Percentiles rank a stretch among this genome's conserved stretches.
These are phyloP conservation scores for Acanthaster planci DNA, from an alignment of 35 echinoderm and acorn worm genomes.

Conservation along the genomic window DNA sequence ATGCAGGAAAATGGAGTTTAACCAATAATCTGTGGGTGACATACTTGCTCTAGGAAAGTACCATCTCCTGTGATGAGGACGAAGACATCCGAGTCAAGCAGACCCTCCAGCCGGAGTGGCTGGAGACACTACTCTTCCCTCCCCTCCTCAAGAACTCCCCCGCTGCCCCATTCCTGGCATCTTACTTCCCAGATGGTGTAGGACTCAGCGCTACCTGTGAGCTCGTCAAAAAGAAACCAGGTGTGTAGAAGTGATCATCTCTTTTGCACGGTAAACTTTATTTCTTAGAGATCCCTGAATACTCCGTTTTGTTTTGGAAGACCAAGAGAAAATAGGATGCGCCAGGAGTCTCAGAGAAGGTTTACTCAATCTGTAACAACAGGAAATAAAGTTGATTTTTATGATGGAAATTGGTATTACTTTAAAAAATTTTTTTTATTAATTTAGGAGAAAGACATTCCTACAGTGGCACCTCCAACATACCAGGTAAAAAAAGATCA, in stretches of 20 bases:
- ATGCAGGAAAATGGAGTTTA: too few relatives aligned
- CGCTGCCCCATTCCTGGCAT: slow-evolving; percentile 71
- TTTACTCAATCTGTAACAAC: too few relatives aligned
- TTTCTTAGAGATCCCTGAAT: neutral
- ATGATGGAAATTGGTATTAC: too few relatives aligned
- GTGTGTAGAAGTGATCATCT: slow-evolving; percentile 18
- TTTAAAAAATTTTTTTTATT: neutral
- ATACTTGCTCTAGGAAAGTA: slow-evolving; percentile 1
- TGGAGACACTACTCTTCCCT: slow-evolving; percentile 64
- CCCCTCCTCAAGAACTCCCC: slow-evolving; percentile 89
- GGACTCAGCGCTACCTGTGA: slow-evolving; percentile 85
- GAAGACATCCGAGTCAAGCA: slow-evolving; percentile 69
- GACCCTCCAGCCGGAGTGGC: slow-evolving; percentile 60
- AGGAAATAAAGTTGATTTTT: too few relatives aligned
- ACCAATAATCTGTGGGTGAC: too few relatives aligned
- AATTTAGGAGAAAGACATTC: slow-evolving; percentile 22
- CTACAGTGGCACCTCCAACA: slow-evolving; percentile 18
- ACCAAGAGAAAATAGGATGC: neutral
- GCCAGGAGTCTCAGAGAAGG: neutral
- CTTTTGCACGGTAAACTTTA: too few relatives aligned
- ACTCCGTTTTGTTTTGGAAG: neutral
- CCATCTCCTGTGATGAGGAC: slow-evolving; percentile 19
- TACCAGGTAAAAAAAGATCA: slow-evolving; percentile 5
- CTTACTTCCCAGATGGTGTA: slow-evolving; percentile 89
- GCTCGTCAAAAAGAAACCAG: slow-evolving; percentile 50